Evolutionary conservation across 2,113 vertebrate genomes (phyloP).

Genomic region (Garra rufa): DNA sequence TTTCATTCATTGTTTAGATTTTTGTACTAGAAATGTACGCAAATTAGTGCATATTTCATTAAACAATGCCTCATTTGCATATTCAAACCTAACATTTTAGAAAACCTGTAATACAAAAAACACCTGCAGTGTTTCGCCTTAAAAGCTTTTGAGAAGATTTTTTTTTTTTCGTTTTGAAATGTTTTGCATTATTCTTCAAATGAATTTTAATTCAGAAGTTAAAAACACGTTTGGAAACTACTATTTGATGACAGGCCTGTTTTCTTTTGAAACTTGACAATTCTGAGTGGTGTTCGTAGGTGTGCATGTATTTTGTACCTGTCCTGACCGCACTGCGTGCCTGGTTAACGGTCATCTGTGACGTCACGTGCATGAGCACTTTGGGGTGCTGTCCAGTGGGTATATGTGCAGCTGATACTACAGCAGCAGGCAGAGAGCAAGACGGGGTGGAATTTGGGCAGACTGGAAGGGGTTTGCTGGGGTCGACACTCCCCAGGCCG

Average conservation of each 20-base stretch:
- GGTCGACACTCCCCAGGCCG: slow-evolving; percentile 78
- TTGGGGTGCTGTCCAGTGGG: slow-evolving; percentile 90
- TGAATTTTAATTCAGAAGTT: neutral
- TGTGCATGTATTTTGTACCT: slow-evolving; percentile 72
- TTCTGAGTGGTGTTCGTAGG: neutral
- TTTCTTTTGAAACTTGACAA: neutral
- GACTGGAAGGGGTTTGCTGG: slow-evolving; percentile 74
- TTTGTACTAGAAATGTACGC: no score
- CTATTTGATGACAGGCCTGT: neutral
- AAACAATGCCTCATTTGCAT: no score
- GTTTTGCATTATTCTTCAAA: neutral
- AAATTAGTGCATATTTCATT: no score
- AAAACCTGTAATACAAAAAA: no score
- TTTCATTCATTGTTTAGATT: no score
- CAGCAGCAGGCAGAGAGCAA: slow-evolving; percentile 75
- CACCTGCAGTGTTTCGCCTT: no score
- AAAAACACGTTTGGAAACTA: neutral
- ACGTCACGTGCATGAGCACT: slow-evolving; percentile 86
- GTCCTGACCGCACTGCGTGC: slow-evolving; percentile 91
- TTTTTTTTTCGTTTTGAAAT: neutral
- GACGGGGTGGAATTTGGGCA: slow-evolving; percentile 64
- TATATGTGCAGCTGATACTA: slow-evolving; percentile 85
- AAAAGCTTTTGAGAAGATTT: neutral
- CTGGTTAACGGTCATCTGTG: slow-evolving; percentile 98
- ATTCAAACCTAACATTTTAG: no score